Conservation (phyloP, 2,888 invertebrate genomes). For the Plebejus anna region DNA sequence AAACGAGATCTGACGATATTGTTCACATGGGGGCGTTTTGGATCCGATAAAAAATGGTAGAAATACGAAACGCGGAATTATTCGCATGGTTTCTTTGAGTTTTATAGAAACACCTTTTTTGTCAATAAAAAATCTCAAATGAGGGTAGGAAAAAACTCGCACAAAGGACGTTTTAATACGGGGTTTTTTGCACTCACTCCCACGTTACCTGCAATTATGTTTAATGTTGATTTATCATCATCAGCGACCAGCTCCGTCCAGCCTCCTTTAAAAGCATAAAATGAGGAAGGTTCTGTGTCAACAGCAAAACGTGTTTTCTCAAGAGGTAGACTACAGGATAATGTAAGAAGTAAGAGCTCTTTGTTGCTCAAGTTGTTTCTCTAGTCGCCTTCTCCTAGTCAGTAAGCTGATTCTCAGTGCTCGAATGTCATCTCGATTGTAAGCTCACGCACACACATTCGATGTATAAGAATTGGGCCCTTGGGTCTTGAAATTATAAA, state of each 20-base stretch:
- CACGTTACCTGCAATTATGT: constrained; percentile 33
- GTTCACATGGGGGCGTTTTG: constrained; percentile 68
- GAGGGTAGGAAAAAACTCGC: constrained; percentile 66
- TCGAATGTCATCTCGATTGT: neutral
- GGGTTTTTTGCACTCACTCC: constrained; percentile 54
- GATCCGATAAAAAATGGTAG: constrained; percentile 53
- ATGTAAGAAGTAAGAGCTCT: too few relatives aligned
- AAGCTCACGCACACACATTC: neutral
- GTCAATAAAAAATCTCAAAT: constrained; percentile 71
- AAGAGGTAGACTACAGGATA: too few relatives aligned
- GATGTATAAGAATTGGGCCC: neutral
- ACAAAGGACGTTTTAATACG: constrained; percentile 64
- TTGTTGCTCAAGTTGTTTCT: too few relatives aligned
- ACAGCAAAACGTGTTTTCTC: neutral
- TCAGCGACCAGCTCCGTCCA: neutral
- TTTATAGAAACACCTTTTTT: constrained; percentile 73
- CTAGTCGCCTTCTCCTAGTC: neutral
- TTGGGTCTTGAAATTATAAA: neutral
- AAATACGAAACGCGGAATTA: constrained; percentile 78
- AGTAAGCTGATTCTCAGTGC: neutral
- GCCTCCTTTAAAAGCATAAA: neutral
- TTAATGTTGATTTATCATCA: constrained; percentile 7
- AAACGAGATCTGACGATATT: constrained; percentile 75
- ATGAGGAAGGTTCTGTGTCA: neutral
- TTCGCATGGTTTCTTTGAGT: constrained; percentile 77